phyloP scores from a whole-genome alignment of 2,888 invertebrate species.

The Choreutis nemorana region DNA sequence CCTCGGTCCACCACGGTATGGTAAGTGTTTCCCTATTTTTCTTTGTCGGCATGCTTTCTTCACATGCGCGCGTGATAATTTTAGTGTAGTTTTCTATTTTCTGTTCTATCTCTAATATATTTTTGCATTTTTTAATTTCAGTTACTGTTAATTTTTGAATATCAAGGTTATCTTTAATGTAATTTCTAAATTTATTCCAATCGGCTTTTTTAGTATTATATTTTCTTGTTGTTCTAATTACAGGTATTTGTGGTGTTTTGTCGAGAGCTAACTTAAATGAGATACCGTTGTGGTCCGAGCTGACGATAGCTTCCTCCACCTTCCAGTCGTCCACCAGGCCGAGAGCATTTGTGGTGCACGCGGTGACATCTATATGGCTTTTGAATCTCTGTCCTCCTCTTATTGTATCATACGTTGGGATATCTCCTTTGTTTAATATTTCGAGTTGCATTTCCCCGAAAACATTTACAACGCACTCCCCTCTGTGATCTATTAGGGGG shows the following conservation, averaged over 20 bases:
- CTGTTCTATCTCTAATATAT: not conserved
- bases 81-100: not conserved
- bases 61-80: not conserved
- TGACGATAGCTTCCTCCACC: slow-evolving; percentile 1
- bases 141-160: not conserved
- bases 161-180: not conserved
- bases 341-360: not conserved
- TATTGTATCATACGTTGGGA: slow-evolving; percentile 2
- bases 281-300: slow-evolving; percentile 5
- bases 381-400: not conserved
- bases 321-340: slow-evolving; percentile 2
- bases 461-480: not conserved
- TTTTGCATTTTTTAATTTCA: not conserved
- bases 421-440: slow-evolving; percentile 1
- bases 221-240: not conserved
- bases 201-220: not conserved
- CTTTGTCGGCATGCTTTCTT: not conserved
- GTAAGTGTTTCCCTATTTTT: not conserved
- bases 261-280: not conserved
- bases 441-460: not conserved
- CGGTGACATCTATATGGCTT: slow-evolving; percentile 4
- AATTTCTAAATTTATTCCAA: not conserved
- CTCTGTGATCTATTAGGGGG: not conserved
- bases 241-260: not conserved
- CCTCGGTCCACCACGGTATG: not conserved